Percentiles rank a stretch among this genome's conserved stretches.
Evolutionary conservation across 2,888 invertebrate genomes (phyloP).

Genomic region (Pterostichus madidus): DNA sequence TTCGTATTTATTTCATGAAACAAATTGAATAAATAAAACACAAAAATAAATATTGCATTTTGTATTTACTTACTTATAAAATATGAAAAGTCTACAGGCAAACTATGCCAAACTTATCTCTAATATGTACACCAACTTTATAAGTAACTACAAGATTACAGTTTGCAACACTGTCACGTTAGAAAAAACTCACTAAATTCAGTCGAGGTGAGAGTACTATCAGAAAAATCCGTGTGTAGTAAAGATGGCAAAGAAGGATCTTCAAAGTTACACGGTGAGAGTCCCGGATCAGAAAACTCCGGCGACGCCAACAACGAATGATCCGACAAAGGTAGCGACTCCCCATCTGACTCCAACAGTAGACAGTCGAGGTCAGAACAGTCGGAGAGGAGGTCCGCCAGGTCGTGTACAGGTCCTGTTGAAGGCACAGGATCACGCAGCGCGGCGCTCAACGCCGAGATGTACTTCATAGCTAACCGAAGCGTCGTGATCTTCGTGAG

Average conservation of each 20-base stretch:
- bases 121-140: constrained; percentile 44
- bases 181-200: constrained; percentile 76
- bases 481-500: constrained; percentile 94
- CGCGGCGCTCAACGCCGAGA: constrained; percentile 86
- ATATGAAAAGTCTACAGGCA: constrained; percentile 48
- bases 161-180: constrained; percentile 71
- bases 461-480: constrained; percentile 92
- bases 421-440: background rate
- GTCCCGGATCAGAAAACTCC: constrained; percentile 74
- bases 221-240: constrained; percentile 70
- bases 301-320: constrained; percentile 79
- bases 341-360: constrained; percentile 81
- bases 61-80: constrained; percentile 38
- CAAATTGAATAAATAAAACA: constrained; percentile 16
- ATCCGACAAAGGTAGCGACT: constrained; percentile 80
- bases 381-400: constrained; percentile 70
- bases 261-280: constrained; percentile 80
- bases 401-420: constrained; percentile 15
- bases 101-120: background rate
- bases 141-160: background rate
- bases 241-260: constrained; percentile 75
- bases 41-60: constrained; percentile 26
- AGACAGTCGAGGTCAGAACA: constrained; percentile 77
- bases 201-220: constrained; percentile 73
- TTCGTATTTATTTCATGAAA: no score